Evolutionary conservation across 2,113 vertebrate genomes (phyloP).

Genomic region (Sphaerodactylus townsendi): DNA sequence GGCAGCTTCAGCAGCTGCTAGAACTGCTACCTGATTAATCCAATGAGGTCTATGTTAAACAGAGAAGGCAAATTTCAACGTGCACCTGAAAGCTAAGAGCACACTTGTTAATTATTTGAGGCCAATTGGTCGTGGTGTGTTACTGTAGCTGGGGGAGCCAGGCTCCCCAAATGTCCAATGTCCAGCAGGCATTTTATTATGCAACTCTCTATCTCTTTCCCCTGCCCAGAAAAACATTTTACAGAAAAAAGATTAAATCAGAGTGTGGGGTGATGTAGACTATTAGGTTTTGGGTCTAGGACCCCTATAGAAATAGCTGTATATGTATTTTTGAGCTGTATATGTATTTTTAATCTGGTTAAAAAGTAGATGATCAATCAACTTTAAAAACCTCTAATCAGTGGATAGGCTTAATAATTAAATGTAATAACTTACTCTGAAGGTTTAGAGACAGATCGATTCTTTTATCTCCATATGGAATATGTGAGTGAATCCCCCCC

Average conservation of each 20-base stretch:
- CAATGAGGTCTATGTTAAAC: background rate
- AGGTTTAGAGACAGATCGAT: background rate
- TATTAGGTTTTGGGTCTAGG: too few relatives aligned
- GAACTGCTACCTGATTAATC: background rate
- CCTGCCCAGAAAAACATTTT: too few relatives aligned
- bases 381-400: background rate
- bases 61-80: too few relatives aligned
- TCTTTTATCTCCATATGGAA: background rate
- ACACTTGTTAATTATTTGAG: background rate
- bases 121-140: background rate
- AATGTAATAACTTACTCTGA: background rate
- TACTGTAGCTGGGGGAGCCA: too few relatives aligned
- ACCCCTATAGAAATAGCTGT: too few relatives aligned
- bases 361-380: background rate
- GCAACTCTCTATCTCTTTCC: too few relatives aligned
- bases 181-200: too few relatives aligned
- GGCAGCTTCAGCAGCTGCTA: background rate
- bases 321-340: too few relatives aligned
- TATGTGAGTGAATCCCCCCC: too few relatives aligned
- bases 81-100: background rate
- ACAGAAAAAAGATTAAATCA: too few relatives aligned
- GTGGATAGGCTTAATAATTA: background rate
- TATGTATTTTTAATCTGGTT: background rate
- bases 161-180: too few relatives aligned
- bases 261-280: too few relatives aligned